Conservation (phyloP, 1,140 invertebrate species). For the Drosophila suzukii region DNA sequence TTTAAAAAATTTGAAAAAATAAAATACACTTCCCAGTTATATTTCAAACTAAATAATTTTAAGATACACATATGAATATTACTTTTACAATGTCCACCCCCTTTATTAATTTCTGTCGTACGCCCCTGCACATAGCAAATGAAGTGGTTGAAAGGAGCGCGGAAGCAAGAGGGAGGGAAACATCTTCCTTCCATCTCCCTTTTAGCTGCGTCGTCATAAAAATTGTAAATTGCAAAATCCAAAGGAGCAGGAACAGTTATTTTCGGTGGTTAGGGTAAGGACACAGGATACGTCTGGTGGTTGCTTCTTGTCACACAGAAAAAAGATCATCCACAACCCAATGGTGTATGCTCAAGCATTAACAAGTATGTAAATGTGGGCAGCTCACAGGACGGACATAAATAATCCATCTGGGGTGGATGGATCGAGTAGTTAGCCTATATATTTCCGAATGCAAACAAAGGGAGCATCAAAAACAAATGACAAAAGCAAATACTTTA, state of each 20-base stretch:
- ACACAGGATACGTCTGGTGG: conserved; percentile 1
- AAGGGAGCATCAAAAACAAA: conserved; percentile 13
- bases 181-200: conserved; percentile 10
- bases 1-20: too few relatives aligned
- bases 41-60: too few relatives aligned
- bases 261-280: neutral
- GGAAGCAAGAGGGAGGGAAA: neutral
- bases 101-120: neutral
- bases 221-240: conserved; percentile 34
- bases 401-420: conserved; percentile 28
- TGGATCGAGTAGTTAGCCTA: conserved; percentile 23
- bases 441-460: neutral
- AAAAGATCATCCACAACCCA: conserved; percentile 48
- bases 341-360: conserved; percentile 24
- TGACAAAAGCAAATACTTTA: conserved; percentile 20
- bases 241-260: conserved; percentile 9
- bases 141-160: conserved; percentile 48
- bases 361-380: conserved; percentile 34
- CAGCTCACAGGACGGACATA: conserved; percentile 6
- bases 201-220: conserved; percentile 9
- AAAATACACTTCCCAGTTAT: too few relatives aligned
- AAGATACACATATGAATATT: too few relatives aligned
- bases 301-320: conserved; percentile 12
- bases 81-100: neutral
- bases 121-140: conserved; percentile 39